Percentiles rank a stretch among this genome's conserved stretches.
Conservation (phyloP, 2,888 invertebrate genomes). For the Apamea sordens region DNA sequence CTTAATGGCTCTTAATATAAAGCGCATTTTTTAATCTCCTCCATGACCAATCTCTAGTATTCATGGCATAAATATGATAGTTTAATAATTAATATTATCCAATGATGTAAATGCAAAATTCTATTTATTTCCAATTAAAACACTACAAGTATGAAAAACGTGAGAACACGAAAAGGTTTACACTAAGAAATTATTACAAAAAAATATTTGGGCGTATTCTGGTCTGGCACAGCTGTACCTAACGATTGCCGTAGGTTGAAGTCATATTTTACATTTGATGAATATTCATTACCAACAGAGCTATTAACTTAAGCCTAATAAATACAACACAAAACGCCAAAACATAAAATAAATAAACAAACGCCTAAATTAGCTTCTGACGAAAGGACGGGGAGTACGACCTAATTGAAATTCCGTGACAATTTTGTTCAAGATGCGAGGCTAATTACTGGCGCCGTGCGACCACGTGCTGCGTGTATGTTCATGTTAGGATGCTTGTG, state of each 20-base stretch:
- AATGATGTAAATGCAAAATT: not conserved
- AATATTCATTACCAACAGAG: not conserved
- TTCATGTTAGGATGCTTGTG: conserved; percentile 59
- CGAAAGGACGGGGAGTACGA: not conserved
- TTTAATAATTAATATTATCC: not conserved
- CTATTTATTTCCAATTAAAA: not conserved
- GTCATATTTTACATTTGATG: too few relatives aligned
- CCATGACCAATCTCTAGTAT: not conserved
- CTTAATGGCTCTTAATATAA: not conserved
- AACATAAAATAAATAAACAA: conserved; percentile 2
- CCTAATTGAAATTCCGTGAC: conserved; percentile 57
- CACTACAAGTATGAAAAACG: not conserved
- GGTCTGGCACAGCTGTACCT: not conserved
- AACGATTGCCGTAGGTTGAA: not conserved
- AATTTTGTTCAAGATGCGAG: conserved; percentile 81
- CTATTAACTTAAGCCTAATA: not conserved
- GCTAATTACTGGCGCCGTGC: conserved; percentile 75
- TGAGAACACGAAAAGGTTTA: not conserved
- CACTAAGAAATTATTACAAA: not conserved
- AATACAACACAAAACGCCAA: not conserved
- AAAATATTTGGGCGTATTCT: not conserved
- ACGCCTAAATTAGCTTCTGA: conserved; percentile 14
- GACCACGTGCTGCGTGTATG: conserved; percentile 40
- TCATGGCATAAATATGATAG: not conserved
- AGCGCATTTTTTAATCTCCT: not conserved